phyloP scores from a whole-genome alignment of 2,797 vertebrate species.

The Menidia menidia region DNA sequence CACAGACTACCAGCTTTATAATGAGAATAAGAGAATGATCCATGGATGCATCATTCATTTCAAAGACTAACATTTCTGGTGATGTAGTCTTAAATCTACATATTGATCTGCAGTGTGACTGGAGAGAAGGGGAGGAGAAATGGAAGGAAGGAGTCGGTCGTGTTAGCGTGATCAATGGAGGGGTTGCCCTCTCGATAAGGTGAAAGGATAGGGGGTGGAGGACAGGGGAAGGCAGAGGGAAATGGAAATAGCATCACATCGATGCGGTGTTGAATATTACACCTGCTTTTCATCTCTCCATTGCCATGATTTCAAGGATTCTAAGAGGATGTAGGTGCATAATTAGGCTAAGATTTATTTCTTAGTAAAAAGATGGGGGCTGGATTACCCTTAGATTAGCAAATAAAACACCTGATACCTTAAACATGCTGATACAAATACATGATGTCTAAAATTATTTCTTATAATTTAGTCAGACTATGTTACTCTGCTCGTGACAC shows the following conservation, averaged over 20 bases:
- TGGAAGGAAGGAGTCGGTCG: slow-evolving; percentile 26
- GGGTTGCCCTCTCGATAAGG: slow-evolving; percentile 3
- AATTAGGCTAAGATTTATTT: background rate
- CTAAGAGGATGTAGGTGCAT: background rate
- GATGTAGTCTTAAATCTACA: slow-evolving; percentile 34
- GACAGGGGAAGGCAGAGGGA: slow-evolving; percentile 1
- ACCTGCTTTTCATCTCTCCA: slow-evolving; percentile 19
- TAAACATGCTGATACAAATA: background rate
- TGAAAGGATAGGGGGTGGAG: background rate
- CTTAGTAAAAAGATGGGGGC: slow-evolving; percentile 10
- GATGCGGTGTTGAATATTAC: slow-evolving; percentile 14
- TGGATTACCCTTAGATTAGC: background rate
- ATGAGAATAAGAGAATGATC: slow-evolving; percentile 34
- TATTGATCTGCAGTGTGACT: slow-evolving; percentile 45
- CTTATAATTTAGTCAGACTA: too few species aligned
- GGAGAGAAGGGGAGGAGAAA: slow-evolving; percentile 13
- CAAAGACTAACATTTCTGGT: slow-evolving; percentile 33
- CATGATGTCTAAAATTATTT: too few species aligned
- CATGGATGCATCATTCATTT: slow-evolving; percentile 37
- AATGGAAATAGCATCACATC: slow-evolving; percentile 8
- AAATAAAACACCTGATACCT: background rate
- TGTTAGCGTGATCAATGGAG: background rate
- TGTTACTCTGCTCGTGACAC: too few species aligned
- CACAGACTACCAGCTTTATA: slow-evolving; percentile 14
- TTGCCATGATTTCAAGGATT: too few species aligned